Evolutionary conservation across 2,113 vertebrate genomes (phyloP).

Genomic region (Hystrix cristata): DNA sequence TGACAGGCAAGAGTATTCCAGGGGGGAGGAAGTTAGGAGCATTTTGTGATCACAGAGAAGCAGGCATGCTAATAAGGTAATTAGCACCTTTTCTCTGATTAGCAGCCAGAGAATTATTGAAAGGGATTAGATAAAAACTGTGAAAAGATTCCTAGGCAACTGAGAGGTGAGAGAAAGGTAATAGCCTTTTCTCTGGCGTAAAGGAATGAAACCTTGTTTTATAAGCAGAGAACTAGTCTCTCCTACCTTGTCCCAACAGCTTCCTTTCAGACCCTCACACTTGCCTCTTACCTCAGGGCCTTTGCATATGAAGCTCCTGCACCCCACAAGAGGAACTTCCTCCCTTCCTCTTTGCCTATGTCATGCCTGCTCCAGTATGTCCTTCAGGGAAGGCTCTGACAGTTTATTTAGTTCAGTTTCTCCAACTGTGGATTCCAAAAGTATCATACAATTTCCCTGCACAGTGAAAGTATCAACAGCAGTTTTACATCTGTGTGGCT

Average conservation of each 20-base stretch:
- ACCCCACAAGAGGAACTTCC: not conserved
- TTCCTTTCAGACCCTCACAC: not conserved
- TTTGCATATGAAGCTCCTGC: slow-evolving; percentile 4
- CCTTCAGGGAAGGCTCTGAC: not conserved
- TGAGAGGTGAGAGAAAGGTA: slow-evolving; percentile 48
- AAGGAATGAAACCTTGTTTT: not conserved
- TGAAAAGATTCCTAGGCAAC: slow-evolving; percentile 70
- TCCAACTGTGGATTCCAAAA: not conserved
- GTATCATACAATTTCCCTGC: not conserved
- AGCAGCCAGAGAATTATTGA: slow-evolving; percentile 77
- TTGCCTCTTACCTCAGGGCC: not conserved
- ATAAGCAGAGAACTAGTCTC: not conserved
- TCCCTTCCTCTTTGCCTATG: not conserved
- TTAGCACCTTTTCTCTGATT: slow-evolving; percentile 80
- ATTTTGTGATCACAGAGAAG: slow-evolving; percentile 39
- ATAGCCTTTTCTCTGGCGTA: slow-evolving; percentile 7
- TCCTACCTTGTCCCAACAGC: rapidly evolving
- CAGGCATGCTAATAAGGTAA: slow-evolving; percentile 75
- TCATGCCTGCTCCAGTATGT: not conserved
- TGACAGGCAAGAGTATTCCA: not conserved
- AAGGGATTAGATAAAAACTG: slow-evolving; percentile 74
- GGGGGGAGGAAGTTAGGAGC: not conserved
- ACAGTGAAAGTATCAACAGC: not conserved
- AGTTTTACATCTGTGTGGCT: not conserved
- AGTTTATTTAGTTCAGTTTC: not conserved